Evolutionary conservation across 2,888 invertebrate species (phyloP).

Genomic region (Dicyrtomina minuta): DNA sequence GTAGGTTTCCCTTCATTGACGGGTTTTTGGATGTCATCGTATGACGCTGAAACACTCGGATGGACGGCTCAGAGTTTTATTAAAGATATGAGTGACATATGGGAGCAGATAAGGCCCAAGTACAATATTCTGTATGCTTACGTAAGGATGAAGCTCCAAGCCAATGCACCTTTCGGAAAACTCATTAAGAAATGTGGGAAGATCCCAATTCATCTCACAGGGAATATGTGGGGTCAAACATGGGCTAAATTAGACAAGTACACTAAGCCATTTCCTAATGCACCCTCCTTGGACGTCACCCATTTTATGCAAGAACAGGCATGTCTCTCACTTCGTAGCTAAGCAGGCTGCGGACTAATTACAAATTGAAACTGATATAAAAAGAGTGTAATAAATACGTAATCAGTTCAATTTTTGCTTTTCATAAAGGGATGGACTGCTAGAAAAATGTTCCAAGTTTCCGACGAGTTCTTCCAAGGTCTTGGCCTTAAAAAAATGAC

Average conservation of each 20-base stretch:
- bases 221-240: constrained; percentile 79
- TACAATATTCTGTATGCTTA: constrained; percentile 82
- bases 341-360: neutral
- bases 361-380: too few relatives aligned
- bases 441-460: constrained; percentile 55
- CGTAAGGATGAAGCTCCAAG: constrained; percentile 66
- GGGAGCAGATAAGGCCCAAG: constrained; percentile 69
- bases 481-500: constrained; percentile 77
- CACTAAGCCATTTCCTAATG: constrained; percentile 73
- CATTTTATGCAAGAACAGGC: constrained; percentile 66
- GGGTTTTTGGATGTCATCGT: constrained; percentile 89
- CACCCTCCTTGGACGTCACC: constrained; percentile 72
- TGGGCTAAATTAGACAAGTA: constrained; percentile 75
- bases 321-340: neutral
- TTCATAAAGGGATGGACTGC: constrained; percentile 46
- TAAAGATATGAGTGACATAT: constrained; percentile 60
- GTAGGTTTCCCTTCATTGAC: too few relatives aligned
- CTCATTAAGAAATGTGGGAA: constrained; percentile 48
- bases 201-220: constrained; percentile 55
- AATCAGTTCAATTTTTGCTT: constrained; percentile 14
- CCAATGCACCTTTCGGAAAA: constrained; percentile 51
- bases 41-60: constrained; percentile 60
- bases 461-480: constrained; percentile 79
- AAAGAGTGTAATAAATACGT: too few relatives aligned
- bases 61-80: constrained; percentile 57